These are phyloP conservation scores for Netelia virgata DNA, from an alignment of 2,888 invertebrate genomes.

Conservation along the genomic window DNA sequence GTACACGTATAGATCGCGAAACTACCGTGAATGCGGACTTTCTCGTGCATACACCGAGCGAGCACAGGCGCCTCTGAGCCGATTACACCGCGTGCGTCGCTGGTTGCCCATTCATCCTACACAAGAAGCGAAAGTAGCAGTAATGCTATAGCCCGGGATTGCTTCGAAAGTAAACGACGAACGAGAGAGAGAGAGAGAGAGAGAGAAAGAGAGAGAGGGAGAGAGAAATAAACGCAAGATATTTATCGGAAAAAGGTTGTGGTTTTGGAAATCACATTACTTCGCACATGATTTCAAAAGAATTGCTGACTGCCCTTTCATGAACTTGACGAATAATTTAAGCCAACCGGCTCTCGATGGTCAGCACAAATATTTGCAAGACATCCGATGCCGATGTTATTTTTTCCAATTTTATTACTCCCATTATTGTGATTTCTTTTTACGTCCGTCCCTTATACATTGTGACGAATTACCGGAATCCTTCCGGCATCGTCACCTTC, in stretches of 20 bases:
- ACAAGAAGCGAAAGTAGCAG: too few relatives aligned
- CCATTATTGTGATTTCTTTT: slow-evolving; percentile 52
- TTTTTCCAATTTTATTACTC: slow-evolving; percentile 33
- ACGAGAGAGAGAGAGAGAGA: too few relatives aligned
- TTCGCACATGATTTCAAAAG: neutral
- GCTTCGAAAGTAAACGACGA: too few relatives aligned
- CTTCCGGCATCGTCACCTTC: too few relatives aligned
- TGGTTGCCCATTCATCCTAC: too few relatives aligned
- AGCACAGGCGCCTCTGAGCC: neutral
- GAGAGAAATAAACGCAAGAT: too few relatives aligned
- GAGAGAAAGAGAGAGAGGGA: too few relatives aligned
- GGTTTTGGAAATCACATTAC: too few relatives aligned
- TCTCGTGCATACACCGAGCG: slow-evolving; percentile 40
- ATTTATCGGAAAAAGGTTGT: too few relatives aligned
- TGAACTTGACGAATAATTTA: neutral
- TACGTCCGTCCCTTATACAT: slow-evolving; percentile 20
- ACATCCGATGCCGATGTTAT: neutral
- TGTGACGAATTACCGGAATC: too few relatives aligned
- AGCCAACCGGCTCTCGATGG: neutral
- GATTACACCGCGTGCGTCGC: too few relatives aligned
- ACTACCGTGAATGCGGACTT: slow-evolving; percentile 55
- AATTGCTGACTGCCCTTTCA: neutral
- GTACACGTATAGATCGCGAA: slow-evolving; percentile 53
- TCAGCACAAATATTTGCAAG: neutral
- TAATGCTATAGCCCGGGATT: too few relatives aligned